Evolutionary conservation across 2,113 vertebrate genomes (phyloP).

Genomic region (Grallaria varia): DNA sequence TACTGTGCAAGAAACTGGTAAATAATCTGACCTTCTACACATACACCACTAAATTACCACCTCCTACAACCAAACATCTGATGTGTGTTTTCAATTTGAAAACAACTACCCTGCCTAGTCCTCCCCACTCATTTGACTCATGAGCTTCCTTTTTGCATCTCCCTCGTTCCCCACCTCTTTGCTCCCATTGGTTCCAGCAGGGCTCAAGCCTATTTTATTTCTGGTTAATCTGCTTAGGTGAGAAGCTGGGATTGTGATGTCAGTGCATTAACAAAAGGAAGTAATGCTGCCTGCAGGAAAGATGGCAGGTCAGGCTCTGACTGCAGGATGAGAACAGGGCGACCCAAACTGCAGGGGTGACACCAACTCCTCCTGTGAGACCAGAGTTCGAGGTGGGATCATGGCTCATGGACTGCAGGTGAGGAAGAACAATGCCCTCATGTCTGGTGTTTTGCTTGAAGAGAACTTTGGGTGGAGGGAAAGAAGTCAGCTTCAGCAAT

Average conservation of each 20-base stretch:
- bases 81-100: background rate
- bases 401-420: slow-evolving; percentile 47
- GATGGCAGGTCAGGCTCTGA: background rate
- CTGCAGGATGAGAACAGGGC: background rate
- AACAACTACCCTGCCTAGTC: background rate
- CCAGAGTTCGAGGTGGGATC: background rate
- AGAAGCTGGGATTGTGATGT: slow-evolving; percentile 34
- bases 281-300: background rate
- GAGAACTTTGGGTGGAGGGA: background rate
- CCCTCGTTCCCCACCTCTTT: background rate
- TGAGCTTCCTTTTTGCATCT: background rate
- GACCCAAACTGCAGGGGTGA: background rate
- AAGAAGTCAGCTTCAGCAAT: background rate
- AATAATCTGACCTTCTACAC: background rate
- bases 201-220: slow-evolving; percentile 16
- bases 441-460: background rate
- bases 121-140: background rate
- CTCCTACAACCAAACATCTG: background rate
- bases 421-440: background rate
- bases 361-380: background rate
- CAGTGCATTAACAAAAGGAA: background rate
- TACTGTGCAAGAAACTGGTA: background rate
- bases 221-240: slow-evolving; percentile 38
- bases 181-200: background rate
- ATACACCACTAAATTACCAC: background rate